These are phyloP conservation scores for Sinotaia quadrata DNA, from an alignment of 2,888 invertebrate species.

Conservation along the genomic window DNA sequence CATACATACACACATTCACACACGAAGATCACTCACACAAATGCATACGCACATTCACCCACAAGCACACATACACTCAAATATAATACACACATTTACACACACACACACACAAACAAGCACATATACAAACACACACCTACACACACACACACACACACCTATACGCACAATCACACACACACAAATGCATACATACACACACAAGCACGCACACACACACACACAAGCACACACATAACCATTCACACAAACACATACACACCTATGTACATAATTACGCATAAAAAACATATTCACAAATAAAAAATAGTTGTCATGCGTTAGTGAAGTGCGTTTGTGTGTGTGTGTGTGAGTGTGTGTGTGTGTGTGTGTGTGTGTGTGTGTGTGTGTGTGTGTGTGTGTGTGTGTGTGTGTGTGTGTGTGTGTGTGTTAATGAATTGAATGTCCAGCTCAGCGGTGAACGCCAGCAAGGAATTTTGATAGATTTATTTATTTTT, in stretches of 20 bases:
- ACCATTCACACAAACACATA: constrained; percentile 17
- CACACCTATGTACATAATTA: neutral
- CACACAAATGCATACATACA: constrained; percentile 3
- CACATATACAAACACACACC: neutral
- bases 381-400: constrained; percentile 1
- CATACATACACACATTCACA: neutral
- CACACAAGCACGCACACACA: constrained; percentile 14
- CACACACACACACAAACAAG: neutral
- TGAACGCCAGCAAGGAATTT: neutral
- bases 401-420: neutral
- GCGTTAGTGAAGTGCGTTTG: neutral
- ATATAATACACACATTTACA: neutral
- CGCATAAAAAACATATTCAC: neutral
- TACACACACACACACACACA: neutral
- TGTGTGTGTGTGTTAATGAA: neutral
- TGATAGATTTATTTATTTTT: neutral
- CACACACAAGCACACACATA: constrained; percentile 11
- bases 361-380: neutral
- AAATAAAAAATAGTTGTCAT: neutral
- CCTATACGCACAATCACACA: neutral
- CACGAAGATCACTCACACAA: neutral
- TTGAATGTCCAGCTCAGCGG: neutral
- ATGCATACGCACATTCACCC: neutral
- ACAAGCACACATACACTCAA: constrained; percentile 6
- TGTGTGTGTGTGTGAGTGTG: neutral